Conservation (phyloP, 2,888 invertebrate species). For the Thyatira batis region DNA sequence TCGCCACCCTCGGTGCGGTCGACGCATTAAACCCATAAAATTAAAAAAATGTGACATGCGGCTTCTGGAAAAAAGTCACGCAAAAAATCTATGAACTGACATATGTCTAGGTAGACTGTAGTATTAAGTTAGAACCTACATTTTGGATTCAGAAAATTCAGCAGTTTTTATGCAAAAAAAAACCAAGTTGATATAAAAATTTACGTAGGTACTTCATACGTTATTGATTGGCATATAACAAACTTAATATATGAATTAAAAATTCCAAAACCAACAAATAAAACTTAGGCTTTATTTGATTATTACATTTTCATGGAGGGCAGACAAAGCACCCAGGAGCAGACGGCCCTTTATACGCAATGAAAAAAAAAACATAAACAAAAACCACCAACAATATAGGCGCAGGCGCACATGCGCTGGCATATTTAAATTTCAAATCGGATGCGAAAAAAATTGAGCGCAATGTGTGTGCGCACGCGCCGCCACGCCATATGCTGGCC, state of each 20-base stretch:
- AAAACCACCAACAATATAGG: constrained; percentile 55
- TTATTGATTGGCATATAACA: neutral
- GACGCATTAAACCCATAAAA: constrained; percentile 36
- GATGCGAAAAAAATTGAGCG: constrained; percentile 78
- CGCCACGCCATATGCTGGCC: constrained; percentile 56
- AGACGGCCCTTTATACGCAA: constrained; percentile 51
- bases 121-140: too few species aligned
- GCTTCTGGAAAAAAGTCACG: constrained; percentile 26
- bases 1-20: constrained; percentile 43
- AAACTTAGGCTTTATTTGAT: constrained; percentile 43
- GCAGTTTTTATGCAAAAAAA: too few species aligned
- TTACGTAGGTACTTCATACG: too few species aligned
- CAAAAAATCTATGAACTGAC: constrained; percentile 28
- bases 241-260: constrained; percentile 6
- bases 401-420: constrained; percentile 65
- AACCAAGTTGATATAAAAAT: too few species aligned
- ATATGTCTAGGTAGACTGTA: neutral
- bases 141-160: neutral
- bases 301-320: constrained; percentile 41
- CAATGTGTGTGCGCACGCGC: constrained; percentile 79
- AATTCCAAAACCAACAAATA: constrained; percentile 3
- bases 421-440: constrained; percentile 76
- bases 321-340: constrained; percentile 35
- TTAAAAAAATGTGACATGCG: constrained; percentile 36
- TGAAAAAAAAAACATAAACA: constrained; percentile 54